A percentile compares a stretch with the other conserved stretches of the same genome.
phyloP scores from a whole-genome alignment of 2,888 invertebrate species.

The Epinotia ramella region DNA sequence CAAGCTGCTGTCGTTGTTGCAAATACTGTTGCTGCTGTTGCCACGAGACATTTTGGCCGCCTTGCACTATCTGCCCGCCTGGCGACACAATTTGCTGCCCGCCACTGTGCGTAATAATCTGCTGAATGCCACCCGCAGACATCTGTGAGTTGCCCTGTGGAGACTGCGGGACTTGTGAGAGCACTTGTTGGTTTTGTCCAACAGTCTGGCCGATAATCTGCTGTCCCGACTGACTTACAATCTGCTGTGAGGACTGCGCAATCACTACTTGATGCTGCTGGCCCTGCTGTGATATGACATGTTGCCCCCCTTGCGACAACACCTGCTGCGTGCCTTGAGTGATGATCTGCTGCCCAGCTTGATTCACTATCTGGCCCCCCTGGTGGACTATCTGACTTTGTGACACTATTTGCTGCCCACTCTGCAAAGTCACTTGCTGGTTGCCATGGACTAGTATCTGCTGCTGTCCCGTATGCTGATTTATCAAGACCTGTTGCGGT shows the following conservation, averaged over 20 bases:
- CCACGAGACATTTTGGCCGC: conserved; percentile 79
- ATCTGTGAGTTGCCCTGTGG: conserved; percentile 71
- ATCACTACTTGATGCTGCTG: conserved; percentile 81
- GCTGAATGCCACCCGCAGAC: conserved; percentile 73
- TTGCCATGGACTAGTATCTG: conserved; percentile 82
- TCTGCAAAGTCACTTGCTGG: conserved; percentile 80
- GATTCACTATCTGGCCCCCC: conserved; percentile 78
- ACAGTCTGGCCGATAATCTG: conserved; percentile 77
- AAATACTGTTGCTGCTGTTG: conserved; percentile 80
- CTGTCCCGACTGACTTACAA: conserved; percentile 79
- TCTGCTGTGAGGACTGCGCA: conserved; percentile 80
- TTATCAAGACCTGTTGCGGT: conserved; percentile 82
- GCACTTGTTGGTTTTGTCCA: conserved; percentile 74
- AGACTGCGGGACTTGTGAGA: conserved; percentile 77
- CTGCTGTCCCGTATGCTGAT: conserved; percentile 80
- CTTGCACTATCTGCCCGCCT: conserved; percentile 77
- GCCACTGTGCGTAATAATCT: conserved; percentile 81
- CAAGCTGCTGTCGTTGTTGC: conserved; percentile 81
- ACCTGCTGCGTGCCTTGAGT: conserved; percentile 77
- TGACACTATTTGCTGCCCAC: conserved; percentile 79
- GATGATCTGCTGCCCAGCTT: conserved; percentile 77
- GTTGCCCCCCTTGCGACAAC: conserved; percentile 79
- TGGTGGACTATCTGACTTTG: conserved; percentile 81
- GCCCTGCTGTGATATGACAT: conserved; percentile 80
- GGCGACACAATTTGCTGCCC: conserved; percentile 81